A percentile compares a stretch with the other conserved stretches of the same genome.
These are phyloP conservation scores for Orchesella cincta DNA, from an alignment of 1,140 invertebrate species.

Conservation along the genomic window DNA sequence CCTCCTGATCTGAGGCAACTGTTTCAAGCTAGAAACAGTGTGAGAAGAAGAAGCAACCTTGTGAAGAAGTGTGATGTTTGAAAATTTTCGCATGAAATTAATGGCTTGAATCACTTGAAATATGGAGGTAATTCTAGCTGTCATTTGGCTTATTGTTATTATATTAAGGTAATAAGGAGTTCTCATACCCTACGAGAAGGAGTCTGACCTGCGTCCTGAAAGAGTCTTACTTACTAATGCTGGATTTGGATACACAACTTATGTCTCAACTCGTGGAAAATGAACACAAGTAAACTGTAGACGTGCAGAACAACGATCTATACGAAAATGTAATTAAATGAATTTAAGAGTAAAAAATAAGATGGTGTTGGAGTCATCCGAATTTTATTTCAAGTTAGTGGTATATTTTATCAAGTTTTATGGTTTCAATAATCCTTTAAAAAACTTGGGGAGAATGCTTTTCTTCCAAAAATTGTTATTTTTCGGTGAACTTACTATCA, in stretches of 20 bases:
- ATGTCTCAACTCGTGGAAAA: too few species aligned
- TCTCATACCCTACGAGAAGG: too few species aligned
- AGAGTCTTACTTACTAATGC: too few species aligned
- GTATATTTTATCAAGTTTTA: too few species aligned
- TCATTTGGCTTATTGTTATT: conserved; percentile 11
- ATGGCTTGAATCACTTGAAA: conserved; percentile 6
- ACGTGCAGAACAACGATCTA: too few species aligned
- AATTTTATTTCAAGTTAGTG: too few species aligned
- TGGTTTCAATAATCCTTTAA: too few species aligned
- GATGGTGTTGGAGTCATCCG: neutral
- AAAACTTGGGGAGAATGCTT: neutral
- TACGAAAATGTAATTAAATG: neutral
- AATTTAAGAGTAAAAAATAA: neutral
- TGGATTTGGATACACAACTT: too few species aligned
- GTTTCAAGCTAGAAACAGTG: neutral
- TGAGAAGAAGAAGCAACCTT: neutral
- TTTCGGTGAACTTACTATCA: neutral
- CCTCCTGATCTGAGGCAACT: neutral
- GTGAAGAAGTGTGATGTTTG: conserved; percentile 5
- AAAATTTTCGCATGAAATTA: conserved; percentile 22
- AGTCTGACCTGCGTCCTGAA: too few species aligned
- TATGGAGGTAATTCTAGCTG: conserved; percentile 11
- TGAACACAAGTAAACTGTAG: too few species aligned
- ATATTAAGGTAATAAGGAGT: conserved; percentile 17
- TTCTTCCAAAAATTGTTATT: neutral